phyloP scores from a whole-genome alignment of 2,888 invertebrate genomes.

The Eulithis prunata region DNA sequence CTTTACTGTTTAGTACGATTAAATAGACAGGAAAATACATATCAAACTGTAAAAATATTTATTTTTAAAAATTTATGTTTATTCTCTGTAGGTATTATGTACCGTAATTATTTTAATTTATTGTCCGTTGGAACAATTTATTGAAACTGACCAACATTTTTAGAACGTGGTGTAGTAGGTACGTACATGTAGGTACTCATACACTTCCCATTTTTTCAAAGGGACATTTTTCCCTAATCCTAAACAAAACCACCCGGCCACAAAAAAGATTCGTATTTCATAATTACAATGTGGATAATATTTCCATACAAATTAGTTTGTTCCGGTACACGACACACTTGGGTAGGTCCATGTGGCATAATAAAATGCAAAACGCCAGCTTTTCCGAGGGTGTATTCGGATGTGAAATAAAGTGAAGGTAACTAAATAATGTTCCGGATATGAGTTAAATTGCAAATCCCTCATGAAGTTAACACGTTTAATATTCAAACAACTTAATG shows the following conservation, averaged over 20 bases:
- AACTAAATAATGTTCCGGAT: slow-evolving; percentile 2
- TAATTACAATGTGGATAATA: slow-evolving; percentile 35
- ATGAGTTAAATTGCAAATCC: background rate
- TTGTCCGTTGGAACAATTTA: too few relatives aligned
- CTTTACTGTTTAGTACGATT: too few relatives aligned
- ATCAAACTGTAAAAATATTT: too few relatives aligned
- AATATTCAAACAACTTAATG: background rate
- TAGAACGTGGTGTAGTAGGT: too few relatives aligned
- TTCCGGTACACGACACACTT: slow-evolving; percentile 25
- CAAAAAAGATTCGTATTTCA: slow-evolving; percentile 26
- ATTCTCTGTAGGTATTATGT: too few relatives aligned
- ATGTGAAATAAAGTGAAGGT: slow-evolving; percentile 3
- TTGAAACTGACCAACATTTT: too few relatives aligned
- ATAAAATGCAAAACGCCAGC: slow-evolving; percentile 49
- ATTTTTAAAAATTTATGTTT: too few relatives aligned
- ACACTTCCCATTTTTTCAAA: background rate
- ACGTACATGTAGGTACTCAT: too few relatives aligned
- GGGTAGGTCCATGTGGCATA: slow-evolving; percentile 40
- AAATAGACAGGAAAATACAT: too few relatives aligned
- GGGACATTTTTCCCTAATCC: background rate
- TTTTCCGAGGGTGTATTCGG: slow-evolving; percentile 25
- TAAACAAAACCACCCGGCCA: slow-evolving; percentile 7
- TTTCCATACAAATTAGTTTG: slow-evolving; percentile 50
- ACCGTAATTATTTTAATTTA: too few relatives aligned
- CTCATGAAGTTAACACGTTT: background rate